Evolutionary conservation across 2,113 vertebrate species (phyloP), one percentile per base, ranked within the genome.

Genomic region (Callopanchax toddi): DNA sequence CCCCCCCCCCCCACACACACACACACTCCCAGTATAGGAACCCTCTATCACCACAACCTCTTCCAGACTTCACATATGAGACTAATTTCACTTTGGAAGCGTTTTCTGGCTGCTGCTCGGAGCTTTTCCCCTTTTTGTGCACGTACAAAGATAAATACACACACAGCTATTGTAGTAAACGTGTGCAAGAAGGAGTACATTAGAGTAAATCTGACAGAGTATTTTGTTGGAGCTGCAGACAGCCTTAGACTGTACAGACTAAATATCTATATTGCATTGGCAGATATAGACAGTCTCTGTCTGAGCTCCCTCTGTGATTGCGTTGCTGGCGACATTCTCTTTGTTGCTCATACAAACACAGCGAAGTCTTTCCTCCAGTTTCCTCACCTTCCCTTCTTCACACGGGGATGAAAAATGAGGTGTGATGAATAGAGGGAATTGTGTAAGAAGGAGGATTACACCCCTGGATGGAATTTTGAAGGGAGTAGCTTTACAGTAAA

Each of bases 21-120:
- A 21, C 60, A 29, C 45, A 37, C 37, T 48, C 49, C 29, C 25
- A 63, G 43, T 43, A 46, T 49, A 12, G 44, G 65, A 60, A n/a
- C 26, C 58, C 43, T 74, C 69, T 70, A 74, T 76, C 81, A 74
- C 59, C 59, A 74, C 60, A 67, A 77, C 68, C 71, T 57, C 71
- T 84, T 82, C 84, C 87, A 85, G 72, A 76, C 55, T 76, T 60
- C 67, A 86, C 90, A 91, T 86, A 85, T 90, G 89, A 91, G 76
- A 91, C 76, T 89, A 74, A 88, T 89, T 92, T 89, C 58, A 71
- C 76, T 70, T 83, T 87, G 75, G 82, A 92, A 78, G 79, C 83
- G 80, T 79, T 87, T 71, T 85, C 60, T 67, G 73, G 80, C 86
- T 87, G 81, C 71, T 74, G 78, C 80, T 85, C 61, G 29, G 56